Evolutionary conservation across 1,140 invertebrate genomes (phyloP), one percentile per base, ranked within the genome.

Genomic region (Phymastichus coffea): DNA sequence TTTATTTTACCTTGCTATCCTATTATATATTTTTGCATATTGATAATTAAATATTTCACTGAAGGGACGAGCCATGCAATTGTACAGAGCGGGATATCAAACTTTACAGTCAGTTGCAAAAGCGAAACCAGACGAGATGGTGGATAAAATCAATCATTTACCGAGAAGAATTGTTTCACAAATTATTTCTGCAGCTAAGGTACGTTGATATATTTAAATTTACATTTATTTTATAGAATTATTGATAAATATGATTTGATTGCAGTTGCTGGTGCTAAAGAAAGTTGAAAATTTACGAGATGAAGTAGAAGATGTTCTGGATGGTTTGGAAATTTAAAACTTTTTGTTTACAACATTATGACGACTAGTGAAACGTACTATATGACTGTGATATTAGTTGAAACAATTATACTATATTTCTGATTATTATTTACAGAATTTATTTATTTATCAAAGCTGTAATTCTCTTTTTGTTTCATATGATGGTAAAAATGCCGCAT

Each of bases 151-250:
- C 8, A 81, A 88, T 51, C 88, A 91, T 72, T 82, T 96, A 69
- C 84, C 87, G 1, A 74, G 79, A 15, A 86, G 83, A 70, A 79
- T 85, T 12, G 91, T 91, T 8, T 81, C 74, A 52, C 90, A 93
- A 79, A 88, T 97, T 41, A 85, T 95, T 56, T 86, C 89, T 43
- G 87, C 92, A 46, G 91, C 94, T 1, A 90, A 94, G 85, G 91
- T 93, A 79, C 63, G 25, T 35, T 15, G 46, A 40, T 12, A 26
- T 14, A 28, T 15, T 61, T 23, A 19, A 52, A 15, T 26, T 10
- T n/a, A 56, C n/a, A 30, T 23, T 38, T 43, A 26, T 43, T 46
- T 49, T 37, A 28, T 33, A 22, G 28, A 33, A 12, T 33, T 33
- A 33, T 33, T 12, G 12, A 37, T 25, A 48, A 56, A 60, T 33